These are phyloP conservation scores for Chiridota heheva DNA, from an alignment of 35 echinoderm and acorn worm species.

Conservation along the genomic window DNA sequence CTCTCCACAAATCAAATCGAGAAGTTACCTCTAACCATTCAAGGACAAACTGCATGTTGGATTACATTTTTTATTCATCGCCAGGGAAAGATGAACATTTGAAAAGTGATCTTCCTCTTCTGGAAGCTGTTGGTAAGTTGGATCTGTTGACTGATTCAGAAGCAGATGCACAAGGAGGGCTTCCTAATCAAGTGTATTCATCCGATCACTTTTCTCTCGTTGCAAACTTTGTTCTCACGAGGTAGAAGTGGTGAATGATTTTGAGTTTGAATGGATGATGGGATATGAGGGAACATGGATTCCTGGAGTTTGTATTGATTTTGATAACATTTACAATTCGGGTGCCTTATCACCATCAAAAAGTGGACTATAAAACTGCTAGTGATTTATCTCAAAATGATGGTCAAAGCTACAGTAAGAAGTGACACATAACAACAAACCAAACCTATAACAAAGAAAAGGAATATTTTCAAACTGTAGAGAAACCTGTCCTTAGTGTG, in stretches of 20 bases:
- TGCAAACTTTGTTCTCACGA: constrained; percentile 19
- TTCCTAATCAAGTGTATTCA: constrained; percentile 69
- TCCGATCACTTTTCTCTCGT: constrained; percentile 92
- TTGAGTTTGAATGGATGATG: too few species aligned
- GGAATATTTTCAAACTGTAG: too few species aligned
- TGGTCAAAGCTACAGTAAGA: too few species aligned
- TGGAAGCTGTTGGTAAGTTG: constrained; percentile 33
- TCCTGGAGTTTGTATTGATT: too few species aligned
- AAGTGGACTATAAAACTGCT: too few species aligned
- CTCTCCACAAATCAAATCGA: constrained; percentile 9
- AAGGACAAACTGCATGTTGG: constrained; percentile 91
- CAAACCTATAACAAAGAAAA: too few species aligned
- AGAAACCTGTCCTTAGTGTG: too few species aligned
- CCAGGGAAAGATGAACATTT: not conserved
- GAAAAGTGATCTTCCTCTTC: not conserved
- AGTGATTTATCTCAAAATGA: too few species aligned
- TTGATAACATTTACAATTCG: too few species aligned
- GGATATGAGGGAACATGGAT: too few species aligned
- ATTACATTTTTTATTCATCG: constrained; percentile 79
- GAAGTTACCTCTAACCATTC: constrained; percentile 86
- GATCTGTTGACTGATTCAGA: constrained; percentile 69
- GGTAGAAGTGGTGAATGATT: not conserved
- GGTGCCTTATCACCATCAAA: too few species aligned
- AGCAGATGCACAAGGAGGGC: constrained; percentile 73
- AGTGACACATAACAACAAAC: too few species aligned